Base-by-base conservation (phyloP, 2,797 vertebrate species). In the Cyprinella venusta region DNA sequence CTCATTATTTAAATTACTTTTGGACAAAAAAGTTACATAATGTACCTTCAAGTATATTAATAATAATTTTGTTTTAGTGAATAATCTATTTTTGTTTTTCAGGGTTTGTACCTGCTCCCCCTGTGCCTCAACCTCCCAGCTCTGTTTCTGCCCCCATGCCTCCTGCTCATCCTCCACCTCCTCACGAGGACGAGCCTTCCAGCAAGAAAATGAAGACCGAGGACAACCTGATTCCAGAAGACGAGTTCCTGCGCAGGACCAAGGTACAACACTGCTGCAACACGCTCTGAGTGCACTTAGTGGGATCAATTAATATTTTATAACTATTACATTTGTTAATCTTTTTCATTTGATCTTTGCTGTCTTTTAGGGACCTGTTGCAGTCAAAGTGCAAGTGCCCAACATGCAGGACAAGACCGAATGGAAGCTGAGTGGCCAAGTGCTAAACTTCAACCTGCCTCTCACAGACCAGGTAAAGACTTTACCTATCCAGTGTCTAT, bases 341-440 rank as follows among this genome's bases (percentile, higher is more conserved):
- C 8, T 16, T 42, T 56, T 33, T 42, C 33, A 54, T 50, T 16
- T 75, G 30, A 82, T 19, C 0, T 76, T 36, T 26, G n/a, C 12
- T 78, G 8, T 63, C 38, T 52, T 63, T 4, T 64, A 97, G 96
- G 96, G 96, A 86, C 96, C 96, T 0, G 96, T 99, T 85, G 96
- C 97, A 0, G 97, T 99, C 89, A 99, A 99, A 92, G 98, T 99
- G 8, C 98, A 99, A 83, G 98, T 99, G 16, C 98, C 98, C 86
- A 99, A 98, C 94, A 99, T 99, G 98, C 98, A 99, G 92, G 98
- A 99, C 93, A 99, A 99, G 95, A 97, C 96, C 0, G 98, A 99
- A 96, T 99, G 98, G 98, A 99, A 99, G 86, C 93, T 99, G 84
- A 97, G 94, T 0, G 98, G 98, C 85, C 98, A 99, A 91, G 94